Conservation (phyloP, 30 jellyfish, hydroid and myxozoan species). For the Phacellophora camtschatica region DNA sequence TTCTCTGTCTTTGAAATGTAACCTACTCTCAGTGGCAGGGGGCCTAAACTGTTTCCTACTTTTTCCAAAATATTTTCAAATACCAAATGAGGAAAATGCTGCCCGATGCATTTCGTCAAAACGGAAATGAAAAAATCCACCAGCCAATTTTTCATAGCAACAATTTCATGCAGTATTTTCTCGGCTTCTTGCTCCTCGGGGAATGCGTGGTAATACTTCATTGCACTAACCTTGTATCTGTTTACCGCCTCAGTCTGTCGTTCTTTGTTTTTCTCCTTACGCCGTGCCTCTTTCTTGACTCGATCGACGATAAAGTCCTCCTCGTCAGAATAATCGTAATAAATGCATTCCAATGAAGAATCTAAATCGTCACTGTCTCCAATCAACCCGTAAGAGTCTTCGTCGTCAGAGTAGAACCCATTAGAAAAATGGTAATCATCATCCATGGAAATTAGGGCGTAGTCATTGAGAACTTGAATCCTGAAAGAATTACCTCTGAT, state of each 20-base stretch:
- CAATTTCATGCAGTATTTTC: not conserved
- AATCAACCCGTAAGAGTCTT: not conserved
- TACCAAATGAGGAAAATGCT: conserved; percentile 27
- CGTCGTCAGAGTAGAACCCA: conserved; percentile 25
- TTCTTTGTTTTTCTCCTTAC: not conserved
- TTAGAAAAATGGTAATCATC: not conserved
- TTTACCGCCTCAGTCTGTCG: not conserved
- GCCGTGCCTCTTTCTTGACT: conserved; percentile 1
- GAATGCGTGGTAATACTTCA: conserved; percentile 34
- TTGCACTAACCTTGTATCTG: conserved; percentile 9
- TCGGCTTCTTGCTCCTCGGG: conserved; percentile 8
- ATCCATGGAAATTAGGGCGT: not conserved
- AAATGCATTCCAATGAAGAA: conserved; percentile 25
- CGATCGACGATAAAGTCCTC: not conserved
- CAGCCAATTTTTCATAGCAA: conserved; percentile 34
- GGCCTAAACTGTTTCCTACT: not conserved
- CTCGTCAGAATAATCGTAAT: conserved; percentile 14
- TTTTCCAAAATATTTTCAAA: conserved; percentile 19
- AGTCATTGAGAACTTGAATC: not conserved
- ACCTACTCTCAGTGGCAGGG: conserved; percentile 16
- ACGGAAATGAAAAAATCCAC: not conserved
- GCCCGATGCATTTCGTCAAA: conserved; percentile 9
- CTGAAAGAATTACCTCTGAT: not conserved
- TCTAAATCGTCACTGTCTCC: conserved; percentile 56
- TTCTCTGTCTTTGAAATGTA: conserved; percentile 31